Conservation (phyloP, 2,113 vertebrate species). For the Athene cunicularia region DNA sequence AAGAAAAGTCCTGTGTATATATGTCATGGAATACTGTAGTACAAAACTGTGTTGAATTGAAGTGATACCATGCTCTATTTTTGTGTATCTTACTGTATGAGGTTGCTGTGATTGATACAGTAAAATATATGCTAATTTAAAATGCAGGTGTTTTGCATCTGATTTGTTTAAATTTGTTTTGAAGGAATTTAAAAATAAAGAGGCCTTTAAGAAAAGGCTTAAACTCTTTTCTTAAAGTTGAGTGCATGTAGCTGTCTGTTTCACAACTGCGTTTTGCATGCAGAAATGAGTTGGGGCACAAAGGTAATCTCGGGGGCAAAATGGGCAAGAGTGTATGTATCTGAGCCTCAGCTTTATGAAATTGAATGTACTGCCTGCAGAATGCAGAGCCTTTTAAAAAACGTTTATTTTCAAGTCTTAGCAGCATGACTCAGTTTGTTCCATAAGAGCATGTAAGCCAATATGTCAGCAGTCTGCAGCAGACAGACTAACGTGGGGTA, state of each 20-base stretch:
- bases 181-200: slow-evolving; percentile 66
- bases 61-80: slow-evolving; percentile 66
- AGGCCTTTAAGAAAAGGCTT: slow-evolving; percentile 66
- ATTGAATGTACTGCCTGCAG: background rate
- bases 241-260: slow-evolving; percentile 33
- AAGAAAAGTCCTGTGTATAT: slow-evolving; percentile 52
- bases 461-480: background rate
- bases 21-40: slow-evolving; percentile 62
- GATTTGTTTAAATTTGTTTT: slow-evolving; percentile 72
- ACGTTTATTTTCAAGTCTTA: background rate
- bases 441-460: background rate
- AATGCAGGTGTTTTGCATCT: slow-evolving; percentile 77
- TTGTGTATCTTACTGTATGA: slow-evolving; percentile 76
- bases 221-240: slow-evolving; percentile 55
- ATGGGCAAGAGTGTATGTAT: background rate
- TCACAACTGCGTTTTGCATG: background rate
- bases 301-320: background rate
- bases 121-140: slow-evolving; percentile 79
- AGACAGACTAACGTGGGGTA: background rate
- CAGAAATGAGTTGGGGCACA: background rate
- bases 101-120: slow-evolving; percentile 75
- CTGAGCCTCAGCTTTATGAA: background rate
- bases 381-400: background rate
- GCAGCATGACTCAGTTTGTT: slow-evolving; percentile 6
- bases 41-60: slow-evolving; percentile 66